Percentiles rank a stretch among this genome's conserved stretches.
phyloP scores from a whole-genome alignment of 2,797 vertebrate species.

The Anabacerthia variegaticeps region DNA sequence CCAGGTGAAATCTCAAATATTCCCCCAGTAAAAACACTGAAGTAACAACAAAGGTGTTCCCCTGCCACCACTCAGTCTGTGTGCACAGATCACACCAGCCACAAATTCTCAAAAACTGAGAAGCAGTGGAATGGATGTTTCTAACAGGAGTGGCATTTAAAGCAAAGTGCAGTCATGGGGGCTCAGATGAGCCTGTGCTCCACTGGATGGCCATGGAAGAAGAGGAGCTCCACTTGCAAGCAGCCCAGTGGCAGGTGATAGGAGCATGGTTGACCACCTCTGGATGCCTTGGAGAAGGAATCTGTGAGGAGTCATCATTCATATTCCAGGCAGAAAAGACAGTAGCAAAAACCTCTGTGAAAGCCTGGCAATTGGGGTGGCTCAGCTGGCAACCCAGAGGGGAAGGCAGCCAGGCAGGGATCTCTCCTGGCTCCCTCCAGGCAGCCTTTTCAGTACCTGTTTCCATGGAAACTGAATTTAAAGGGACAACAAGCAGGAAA shows the following conservation, averaged over 20 bases:
- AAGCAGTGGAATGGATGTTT: background rate
- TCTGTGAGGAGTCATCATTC: background rate
- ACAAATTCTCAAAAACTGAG: background rate
- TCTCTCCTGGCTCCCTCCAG: background rate
- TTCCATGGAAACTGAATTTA: slow-evolving; percentile 61
- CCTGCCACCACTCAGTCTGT: background rate
- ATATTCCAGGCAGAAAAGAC: background rate
- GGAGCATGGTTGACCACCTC: background rate
- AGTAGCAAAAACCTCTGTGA: background rate
- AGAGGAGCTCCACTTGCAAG: background rate
- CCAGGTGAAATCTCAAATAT: background rate
- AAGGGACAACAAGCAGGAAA: slow-evolving; percentile 23
- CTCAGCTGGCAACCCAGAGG: slow-evolving; percentile 8
- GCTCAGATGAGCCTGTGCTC: accelerated
- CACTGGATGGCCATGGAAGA: accelerated
- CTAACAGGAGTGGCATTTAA: background rate
- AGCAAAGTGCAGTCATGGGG: accelerated
- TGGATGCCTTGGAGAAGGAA: background rate
- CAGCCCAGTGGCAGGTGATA: accelerated
- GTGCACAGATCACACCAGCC: accelerated
- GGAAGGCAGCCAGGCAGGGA: background rate
- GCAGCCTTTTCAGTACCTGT: background rate
- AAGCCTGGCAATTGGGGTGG: background rate
- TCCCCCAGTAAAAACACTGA: background rate
- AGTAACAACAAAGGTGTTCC: background rate